phyloP scores from a whole-genome alignment of 2,888 invertebrate genomes.

The Apamea epomidion region DNA sequence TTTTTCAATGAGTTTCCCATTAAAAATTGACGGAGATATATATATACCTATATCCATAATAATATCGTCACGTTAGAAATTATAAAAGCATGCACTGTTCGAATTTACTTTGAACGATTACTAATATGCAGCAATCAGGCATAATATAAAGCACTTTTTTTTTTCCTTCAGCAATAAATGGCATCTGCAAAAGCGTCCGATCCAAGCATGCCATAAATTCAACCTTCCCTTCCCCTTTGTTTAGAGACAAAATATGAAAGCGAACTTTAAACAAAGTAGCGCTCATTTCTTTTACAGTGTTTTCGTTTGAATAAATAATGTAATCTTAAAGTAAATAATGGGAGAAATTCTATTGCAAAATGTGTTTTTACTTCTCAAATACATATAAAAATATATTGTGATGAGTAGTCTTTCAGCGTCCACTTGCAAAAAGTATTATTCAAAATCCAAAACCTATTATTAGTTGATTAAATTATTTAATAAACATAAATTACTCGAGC shows the following conservation, averaged over 20 bases:
- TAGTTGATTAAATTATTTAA: not conserved
- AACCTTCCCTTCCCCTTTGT: slow-evolving; percentile 58
- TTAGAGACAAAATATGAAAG: slow-evolving; percentile 62
- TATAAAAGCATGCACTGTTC: no score
- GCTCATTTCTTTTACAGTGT: slow-evolving; percentile 56
- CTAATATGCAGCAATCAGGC: not conserved
- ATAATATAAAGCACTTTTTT: slow-evolving; percentile 24
- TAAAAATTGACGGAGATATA: not conserved
- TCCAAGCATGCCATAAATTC: slow-evolving; percentile 59
- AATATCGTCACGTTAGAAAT: no score
- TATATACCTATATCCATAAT: no score
- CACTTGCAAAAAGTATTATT: not conserved
- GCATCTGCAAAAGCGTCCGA: slow-evolving; percentile 60
- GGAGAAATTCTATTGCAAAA: slow-evolving; percentile 23
- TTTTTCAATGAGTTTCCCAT: not conserved
- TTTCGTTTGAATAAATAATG: slow-evolving; percentile 55
- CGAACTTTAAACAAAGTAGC: slow-evolving; percentile 61
- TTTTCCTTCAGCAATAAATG: slow-evolving; percentile 45
- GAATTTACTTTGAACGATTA: no score
- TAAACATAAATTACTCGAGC: not conserved
- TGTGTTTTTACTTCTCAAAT: not conserved
- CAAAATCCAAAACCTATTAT: not conserved
- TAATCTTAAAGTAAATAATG: slow-evolving; percentile 43
- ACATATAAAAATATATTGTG: no score
- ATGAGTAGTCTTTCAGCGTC: not conserved